Evolutionary conservation across 2,888 invertebrate genomes (phyloP), one percentile per base, ranked within the genome.

Genomic region (Loripinus fragilis): DNA sequence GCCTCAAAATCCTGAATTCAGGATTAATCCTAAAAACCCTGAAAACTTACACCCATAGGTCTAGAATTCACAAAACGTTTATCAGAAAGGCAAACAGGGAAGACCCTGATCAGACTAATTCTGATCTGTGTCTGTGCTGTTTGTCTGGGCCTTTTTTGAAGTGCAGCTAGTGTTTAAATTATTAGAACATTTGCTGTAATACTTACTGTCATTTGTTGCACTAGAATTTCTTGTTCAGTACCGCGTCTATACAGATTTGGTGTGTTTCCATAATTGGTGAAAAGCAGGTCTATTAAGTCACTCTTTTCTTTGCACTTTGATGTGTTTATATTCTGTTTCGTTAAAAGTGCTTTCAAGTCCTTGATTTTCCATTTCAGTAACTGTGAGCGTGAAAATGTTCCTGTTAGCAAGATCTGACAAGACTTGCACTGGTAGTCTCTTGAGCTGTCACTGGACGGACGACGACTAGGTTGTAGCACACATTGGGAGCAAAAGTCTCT

Each of bases 241-340:
- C 88, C 78, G 10, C 67, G 64, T 48, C 73, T 23, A n/a, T 77
- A 50, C 25, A 81, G 77, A 60, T 72, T 72, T 12, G 48, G 76
- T 30, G 60, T 73, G 33, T 66, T 72, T 12, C 78, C 88, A 76
- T 85, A 89, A 74, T 89, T 84, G 20, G 76, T 73, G 48, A 93
- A 78, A 28, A 92, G 76, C 23, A 93, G 80, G 41, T 93, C 93
- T 33, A 92, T 90, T 20, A 93, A 82, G 77, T 93, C 93, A 71
- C 89, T 85, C 74, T 93, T 93, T 81, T 93, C 93, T 50, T 80
- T 88, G 80, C 93, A 93, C 30, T 88, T 88, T 28, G 86, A 81
- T 20, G 89, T 90, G 2, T 91, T 86, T 28, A 93, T 90, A 74
- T 89, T 89, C 30, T 88, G 86, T 55, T 83, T 86, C 30, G 83